Conservation (phyloP, 2,113 vertebrate genomes). For the Perccottus glenii region DNA sequence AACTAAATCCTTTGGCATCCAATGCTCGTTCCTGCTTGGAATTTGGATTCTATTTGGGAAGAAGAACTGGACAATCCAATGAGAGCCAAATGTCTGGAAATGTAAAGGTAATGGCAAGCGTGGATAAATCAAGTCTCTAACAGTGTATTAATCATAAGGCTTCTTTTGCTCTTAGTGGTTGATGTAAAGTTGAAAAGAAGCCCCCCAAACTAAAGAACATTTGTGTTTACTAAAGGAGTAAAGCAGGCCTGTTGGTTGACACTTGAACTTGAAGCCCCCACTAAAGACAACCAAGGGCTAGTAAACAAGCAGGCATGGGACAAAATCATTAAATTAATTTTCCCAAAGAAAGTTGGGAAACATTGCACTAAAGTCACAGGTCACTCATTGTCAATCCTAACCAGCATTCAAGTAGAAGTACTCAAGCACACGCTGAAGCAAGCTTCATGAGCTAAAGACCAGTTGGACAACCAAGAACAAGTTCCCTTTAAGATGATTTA, state of each 20-base stretch:
- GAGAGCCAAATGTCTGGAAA: constrained; percentile 35
- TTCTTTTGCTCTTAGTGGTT: constrained; percentile 33
- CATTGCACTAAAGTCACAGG: constrained; percentile 73
- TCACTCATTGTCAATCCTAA: constrained; percentile 50
- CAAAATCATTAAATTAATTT: constrained; percentile 35
- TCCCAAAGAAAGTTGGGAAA: constrained; percentile 59
- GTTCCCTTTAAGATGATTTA: constrained; percentile 70
- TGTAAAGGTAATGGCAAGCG: constrained; percentile 26
- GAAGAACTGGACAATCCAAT: constrained; percentile 35
- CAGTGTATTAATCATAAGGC: constrained; percentile 46
- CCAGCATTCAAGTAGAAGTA: constrained; percentile 67
- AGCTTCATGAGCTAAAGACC: constrained; percentile 56
- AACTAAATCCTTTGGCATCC: constrained; percentile 36
- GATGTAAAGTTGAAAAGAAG: constrained; percentile 14
- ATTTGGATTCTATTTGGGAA: constrained; percentile 43
- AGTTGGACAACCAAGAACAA: constrained; percentile 66
- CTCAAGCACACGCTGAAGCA: constrained; percentile 61
- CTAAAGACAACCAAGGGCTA: constrained; percentile 71
- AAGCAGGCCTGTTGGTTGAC: constrained; percentile 30
- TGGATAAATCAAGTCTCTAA: constrained; percentile 48
- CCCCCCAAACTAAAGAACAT: constrained; percentile 30
- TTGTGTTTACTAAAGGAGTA: constrained; percentile 19
- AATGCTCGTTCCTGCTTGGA: constrained; percentile 28
- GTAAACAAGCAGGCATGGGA: constrained; percentile 47
- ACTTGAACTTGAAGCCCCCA: constrained; percentile 44